Evolutionary conservation across 1,140 invertebrate genomes (phyloP).

Genomic region (Plodia interpunctella): DNA sequence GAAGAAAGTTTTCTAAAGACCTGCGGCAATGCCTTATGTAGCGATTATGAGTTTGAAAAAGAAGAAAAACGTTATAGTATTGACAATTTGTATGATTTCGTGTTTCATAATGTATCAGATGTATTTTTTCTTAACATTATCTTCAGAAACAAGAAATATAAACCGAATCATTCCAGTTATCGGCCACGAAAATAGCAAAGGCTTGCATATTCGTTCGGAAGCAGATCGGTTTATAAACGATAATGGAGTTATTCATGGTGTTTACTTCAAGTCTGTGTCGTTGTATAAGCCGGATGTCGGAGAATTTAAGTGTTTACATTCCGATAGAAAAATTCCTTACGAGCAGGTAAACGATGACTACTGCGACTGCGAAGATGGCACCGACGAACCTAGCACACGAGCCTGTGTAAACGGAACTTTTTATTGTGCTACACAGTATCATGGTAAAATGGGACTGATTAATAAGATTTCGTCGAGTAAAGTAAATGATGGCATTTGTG

Average conservation of each 20-base stretch:
- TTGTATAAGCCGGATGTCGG: constrained; percentile 51
- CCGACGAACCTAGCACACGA: constrained; percentile 93
- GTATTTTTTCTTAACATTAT: constrained; percentile 61
- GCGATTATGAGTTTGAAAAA: constrained; percentile 50
- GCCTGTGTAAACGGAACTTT: constrained; percentile 91
- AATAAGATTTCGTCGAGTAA: constrained; percentile 77
- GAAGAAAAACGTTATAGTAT: constrained; percentile 57
- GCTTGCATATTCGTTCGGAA: constrained; percentile 41
- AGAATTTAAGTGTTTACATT: constrained; percentile 55
- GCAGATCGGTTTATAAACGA: constrained; percentile 59
- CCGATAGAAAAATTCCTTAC: constrained; percentile 52
- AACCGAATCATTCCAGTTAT: constrained; percentile 39
- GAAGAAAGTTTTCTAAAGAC: too few relatives aligned
- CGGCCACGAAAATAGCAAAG: constrained; percentile 35
- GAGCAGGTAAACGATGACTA: constrained; percentile 94
- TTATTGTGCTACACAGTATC: constrained; percentile 82
- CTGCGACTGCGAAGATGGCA: constrained; percentile 93
- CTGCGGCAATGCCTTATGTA: not conserved
- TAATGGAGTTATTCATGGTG: constrained; percentile 56
- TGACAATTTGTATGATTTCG: constrained; percentile 44
- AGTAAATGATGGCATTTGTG: constrained; percentile 97
- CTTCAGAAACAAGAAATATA: constrained; percentile 35
- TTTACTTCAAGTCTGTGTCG: constrained; percentile 42
- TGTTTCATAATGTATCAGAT: constrained; percentile 63
- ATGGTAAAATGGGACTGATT: constrained; percentile 50